Base-by-base conservation (phyloP, 2,888 invertebrate species). In the Netelia inedita region DNA sequence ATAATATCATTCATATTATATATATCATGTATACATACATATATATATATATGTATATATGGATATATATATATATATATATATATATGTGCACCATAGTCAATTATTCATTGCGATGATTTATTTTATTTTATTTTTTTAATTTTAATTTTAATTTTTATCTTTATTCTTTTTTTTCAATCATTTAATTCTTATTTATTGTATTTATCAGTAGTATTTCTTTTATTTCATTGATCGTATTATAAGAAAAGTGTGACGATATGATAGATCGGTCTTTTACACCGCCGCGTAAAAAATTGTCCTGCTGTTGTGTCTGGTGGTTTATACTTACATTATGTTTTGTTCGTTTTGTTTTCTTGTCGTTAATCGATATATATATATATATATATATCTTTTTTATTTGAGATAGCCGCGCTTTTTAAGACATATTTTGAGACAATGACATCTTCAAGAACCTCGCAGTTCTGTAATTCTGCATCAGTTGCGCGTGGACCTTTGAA, bases 231-330 rank as follows among this genome's bases (percentile, higher is more conserved):
- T 87, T 85, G 87, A 86, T 88, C 75, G 87, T 89, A 87, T 84
- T 83, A 88, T 89, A 89, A 90, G 89, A 90, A 91, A 90, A 88
- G 87, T 87, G 85, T 90, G 88, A 90, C 90, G 91, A 92, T 92
- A 91, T 92, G 91, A 90, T 91, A 90, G 89, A 91, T 88, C 86
- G 85, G 82, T 79, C 73, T 86, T 65, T 85, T 86, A 86, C 86
- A 83, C 80, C 86, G 79, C 63, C 82, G 82, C 85, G 86, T 87
- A 88, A 74, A 86, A 88, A 88, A 87, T 85, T 88, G 85, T 85
- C 84, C 79, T 79, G 74, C 57, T 79, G 73, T 65, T 72, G 76
- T 69, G 61, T 61, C 61, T 69, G 19, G 41, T 73, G 53, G 61
- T 61, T 80, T 71, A 50, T 72, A 80, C 79, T 83, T 79, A 83